A percentile compares a stretch with the other conserved stretches of the same genome.
These are phyloP conservation scores for Lypha dubia DNA, from an alignment of 2,888 invertebrate species.

Conservation along the genomic window DNA sequence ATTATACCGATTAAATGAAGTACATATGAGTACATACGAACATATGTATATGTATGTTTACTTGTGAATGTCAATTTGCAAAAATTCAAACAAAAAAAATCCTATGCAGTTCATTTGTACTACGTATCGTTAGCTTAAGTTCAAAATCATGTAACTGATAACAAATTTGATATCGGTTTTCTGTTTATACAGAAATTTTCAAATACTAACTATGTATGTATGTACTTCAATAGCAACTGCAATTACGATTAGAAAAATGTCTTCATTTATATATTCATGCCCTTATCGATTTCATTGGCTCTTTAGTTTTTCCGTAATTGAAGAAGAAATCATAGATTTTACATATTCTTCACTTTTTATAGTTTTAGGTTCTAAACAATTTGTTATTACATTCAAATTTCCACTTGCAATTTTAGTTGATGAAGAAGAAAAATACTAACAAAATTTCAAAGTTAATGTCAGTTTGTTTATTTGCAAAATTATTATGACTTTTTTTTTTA, in stretches of 20 bases:
- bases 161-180: no score
- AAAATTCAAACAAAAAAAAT: no score
- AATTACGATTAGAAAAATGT: no score
- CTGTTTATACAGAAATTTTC: no score
- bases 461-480: conserved; percentile 53
- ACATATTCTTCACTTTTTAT: not conserved
- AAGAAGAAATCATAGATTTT: no score
- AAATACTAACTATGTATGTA: no score
- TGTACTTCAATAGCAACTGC: no score
- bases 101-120: not conserved
- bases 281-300: no score
- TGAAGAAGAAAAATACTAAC: conserved; percentile 3
- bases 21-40: no score
- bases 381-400: not conserved
- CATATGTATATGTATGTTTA: not conserved
- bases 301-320: no score
- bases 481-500: conserved; percentile 45
- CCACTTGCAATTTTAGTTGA: not conserved
- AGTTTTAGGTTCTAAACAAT: not conserved
- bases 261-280: no score
- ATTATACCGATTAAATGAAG: not conserved
- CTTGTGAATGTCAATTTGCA: no score
- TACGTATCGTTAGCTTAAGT: not conserved
- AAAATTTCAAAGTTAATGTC: conserved; percentile 34
- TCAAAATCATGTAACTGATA: not conserved